These are phyloP conservation scores for Catocala sponsa DNA, from an alignment of 2,888 invertebrate species.

Conservation along the genomic window DNA sequence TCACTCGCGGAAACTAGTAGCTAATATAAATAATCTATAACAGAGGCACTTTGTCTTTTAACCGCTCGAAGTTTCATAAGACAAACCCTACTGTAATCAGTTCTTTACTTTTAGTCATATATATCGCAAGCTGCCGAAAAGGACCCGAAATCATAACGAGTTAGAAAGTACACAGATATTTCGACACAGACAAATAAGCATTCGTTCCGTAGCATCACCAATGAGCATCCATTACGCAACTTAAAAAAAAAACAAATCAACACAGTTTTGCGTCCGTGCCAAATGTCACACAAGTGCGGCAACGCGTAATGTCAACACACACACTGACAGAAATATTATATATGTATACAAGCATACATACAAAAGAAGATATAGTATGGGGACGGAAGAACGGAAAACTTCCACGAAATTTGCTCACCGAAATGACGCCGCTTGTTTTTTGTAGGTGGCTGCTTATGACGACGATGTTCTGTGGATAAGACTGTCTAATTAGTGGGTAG, in stretches of 20 bases:
- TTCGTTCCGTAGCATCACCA: constrained; percentile 7
- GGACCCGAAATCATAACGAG: background rate
- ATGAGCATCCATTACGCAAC: constrained; percentile 23
- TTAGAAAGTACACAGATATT: background rate
- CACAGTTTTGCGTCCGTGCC: constrained; percentile 41
- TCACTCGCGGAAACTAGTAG: no score
- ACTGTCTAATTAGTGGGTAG: constrained; percentile 52
- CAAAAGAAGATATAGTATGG: constrained; percentile 70
- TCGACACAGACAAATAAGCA: background rate
- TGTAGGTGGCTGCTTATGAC: constrained; percentile 83
- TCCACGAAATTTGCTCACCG: constrained; percentile 86
- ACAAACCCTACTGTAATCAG: no score
- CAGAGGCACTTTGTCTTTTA: no score
- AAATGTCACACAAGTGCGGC: constrained; percentile 56
- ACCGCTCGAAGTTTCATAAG: no score
- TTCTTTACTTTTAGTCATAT: no score
- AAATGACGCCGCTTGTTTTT: constrained; percentile 88
- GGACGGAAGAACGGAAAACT: constrained; percentile 80
- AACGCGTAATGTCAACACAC: constrained; percentile 56
- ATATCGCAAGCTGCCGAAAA: background rate
- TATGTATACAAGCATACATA: constrained; percentile 59
- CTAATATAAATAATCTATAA: no score
- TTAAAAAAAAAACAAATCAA: constrained; percentile 27
- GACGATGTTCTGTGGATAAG: constrained; percentile 66
- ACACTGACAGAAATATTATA: constrained; percentile 59